Conservation (phyloP, 2,888 invertebrate genomes). For the Oligia strigilis region DNA sequence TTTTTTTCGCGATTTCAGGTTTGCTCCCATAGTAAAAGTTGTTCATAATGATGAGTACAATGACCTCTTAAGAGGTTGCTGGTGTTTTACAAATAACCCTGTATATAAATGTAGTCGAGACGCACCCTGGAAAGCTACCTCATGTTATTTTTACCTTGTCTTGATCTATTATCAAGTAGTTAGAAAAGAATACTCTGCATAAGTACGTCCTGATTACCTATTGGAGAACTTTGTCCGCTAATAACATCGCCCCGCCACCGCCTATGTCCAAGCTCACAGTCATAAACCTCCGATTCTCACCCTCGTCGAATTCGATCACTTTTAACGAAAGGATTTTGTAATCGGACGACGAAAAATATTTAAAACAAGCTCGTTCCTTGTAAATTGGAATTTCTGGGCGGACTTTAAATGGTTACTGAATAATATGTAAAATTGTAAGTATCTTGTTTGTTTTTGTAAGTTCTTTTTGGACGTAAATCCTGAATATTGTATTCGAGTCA, state of each 20-base stretch:
- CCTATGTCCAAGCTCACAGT: background rate
- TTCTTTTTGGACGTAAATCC: conserved; percentile 40
- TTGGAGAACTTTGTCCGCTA: background rate
- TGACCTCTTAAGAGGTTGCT: too few species aligned
- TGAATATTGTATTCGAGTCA: conserved; percentile 46
- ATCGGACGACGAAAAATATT: conserved; percentile 36
- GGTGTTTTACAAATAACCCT: too few species aligned
- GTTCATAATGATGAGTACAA: too few species aligned
- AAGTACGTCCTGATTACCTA: background rate
- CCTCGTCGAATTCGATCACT: conserved; percentile 28
- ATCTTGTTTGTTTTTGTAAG: conserved; percentile 32
- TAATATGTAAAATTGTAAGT: conserved; percentile 31
- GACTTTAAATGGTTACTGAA: conserved; percentile 31
- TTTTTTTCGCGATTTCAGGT: too few species aligned
- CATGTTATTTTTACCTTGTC: background rate
- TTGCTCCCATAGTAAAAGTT: too few species aligned
- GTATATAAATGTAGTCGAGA: background rate
- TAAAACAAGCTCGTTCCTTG: conserved; percentile 28
- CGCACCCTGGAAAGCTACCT: background rate
- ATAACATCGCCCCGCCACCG: background rate
- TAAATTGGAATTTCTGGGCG: conserved; percentile 38
- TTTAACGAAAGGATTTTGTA: conserved; percentile 34
- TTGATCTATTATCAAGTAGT: background rate
- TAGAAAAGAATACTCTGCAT: background rate
- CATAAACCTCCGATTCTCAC: conserved; percentile 19